phyloP scores from a whole-genome alignment of 2,797 vertebrate species.

The Megaceryle alcyon region DNA sequence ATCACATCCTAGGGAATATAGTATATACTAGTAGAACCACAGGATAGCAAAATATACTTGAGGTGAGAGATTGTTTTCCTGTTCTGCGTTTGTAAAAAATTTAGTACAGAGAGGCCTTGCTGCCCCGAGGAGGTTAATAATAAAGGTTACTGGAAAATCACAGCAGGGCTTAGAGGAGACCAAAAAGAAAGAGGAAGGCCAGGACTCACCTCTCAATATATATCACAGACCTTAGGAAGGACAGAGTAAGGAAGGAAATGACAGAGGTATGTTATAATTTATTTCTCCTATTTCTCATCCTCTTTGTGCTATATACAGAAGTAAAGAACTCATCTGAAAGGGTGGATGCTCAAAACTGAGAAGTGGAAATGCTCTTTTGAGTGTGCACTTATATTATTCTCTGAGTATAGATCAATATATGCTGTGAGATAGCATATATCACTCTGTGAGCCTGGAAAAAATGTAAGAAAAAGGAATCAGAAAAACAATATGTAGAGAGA shows the following conservation, averaged over 20 bases:
- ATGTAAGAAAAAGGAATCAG: background rate
- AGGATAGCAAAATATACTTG: background rate
- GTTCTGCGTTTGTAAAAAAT: background rate
- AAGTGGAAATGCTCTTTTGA: background rate
- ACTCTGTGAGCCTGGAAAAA: background rate
- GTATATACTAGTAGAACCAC: background rate
- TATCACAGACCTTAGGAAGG: background rate
- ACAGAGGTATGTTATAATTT: background rate
- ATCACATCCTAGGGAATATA: background rate
- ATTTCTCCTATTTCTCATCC: background rate
- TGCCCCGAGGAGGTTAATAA: background rate
- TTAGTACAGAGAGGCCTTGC: background rate
- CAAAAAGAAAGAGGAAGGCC: background rate
- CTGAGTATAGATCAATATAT: no score
- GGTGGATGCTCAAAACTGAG: background rate
- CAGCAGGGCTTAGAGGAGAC: background rate
- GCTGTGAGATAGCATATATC: no score
- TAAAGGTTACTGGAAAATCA: constrained; percentile 4
- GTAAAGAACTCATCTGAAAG: background rate
- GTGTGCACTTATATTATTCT: background rate
- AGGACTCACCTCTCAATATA: background rate
- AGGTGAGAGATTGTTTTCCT: constrained; percentile 5
- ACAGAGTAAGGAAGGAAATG: background rate
- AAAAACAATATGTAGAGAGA: background rate
- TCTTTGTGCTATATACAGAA: background rate